These are phyloP conservation scores for Chironomus tentans DNA, from an alignment of 2,888 invertebrate species.

Conservation along the genomic window DNA sequence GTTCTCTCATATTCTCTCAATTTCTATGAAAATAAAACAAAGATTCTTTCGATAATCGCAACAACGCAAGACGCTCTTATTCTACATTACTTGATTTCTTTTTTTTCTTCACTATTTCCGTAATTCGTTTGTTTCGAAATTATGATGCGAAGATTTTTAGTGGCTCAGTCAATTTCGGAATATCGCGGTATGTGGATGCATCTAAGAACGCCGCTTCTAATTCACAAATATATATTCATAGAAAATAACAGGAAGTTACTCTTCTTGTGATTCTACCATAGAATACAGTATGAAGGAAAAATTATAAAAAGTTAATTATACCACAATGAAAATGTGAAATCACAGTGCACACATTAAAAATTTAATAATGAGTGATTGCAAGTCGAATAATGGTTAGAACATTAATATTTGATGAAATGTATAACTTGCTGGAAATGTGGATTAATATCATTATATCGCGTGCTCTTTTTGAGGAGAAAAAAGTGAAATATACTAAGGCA, in stretches of 20 bases:
- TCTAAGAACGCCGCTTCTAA: not conserved
- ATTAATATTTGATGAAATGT: too few relatives aligned
- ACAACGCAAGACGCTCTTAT: not conserved
- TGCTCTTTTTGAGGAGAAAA: too few relatives aligned
- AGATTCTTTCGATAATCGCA: not conserved
- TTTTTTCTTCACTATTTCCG: constrained; percentile 2
- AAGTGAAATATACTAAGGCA: too few relatives aligned
- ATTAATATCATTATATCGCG: too few relatives aligned
- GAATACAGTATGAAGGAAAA: too few relatives aligned
- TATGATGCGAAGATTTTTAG: not conserved
- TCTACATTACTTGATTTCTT: not conserved
- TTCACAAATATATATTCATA: not conserved
- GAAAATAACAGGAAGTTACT: not conserved
- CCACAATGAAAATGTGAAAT: not conserved
- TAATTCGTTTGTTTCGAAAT: not conserved
- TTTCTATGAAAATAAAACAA: not conserved
- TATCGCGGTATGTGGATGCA: constrained; percentile 24
- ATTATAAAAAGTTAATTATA: constrained; percentile 6
- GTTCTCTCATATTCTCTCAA: constrained; percentile 5
- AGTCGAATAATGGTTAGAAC: too few relatives aligned
- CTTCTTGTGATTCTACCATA: too few relatives aligned
- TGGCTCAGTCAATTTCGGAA: constrained; percentile 22
- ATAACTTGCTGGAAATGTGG: too few relatives aligned
- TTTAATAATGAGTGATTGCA: constrained; percentile 2
- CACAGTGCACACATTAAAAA: constrained; percentile 13